A percentile compares a stretch with the other conserved stretches of the same genome.
These are phyloP conservation scores for Zenarchopterus dispar DNA, from an alignment of 2,797 vertebrate species.

Conservation along the genomic window DNA sequence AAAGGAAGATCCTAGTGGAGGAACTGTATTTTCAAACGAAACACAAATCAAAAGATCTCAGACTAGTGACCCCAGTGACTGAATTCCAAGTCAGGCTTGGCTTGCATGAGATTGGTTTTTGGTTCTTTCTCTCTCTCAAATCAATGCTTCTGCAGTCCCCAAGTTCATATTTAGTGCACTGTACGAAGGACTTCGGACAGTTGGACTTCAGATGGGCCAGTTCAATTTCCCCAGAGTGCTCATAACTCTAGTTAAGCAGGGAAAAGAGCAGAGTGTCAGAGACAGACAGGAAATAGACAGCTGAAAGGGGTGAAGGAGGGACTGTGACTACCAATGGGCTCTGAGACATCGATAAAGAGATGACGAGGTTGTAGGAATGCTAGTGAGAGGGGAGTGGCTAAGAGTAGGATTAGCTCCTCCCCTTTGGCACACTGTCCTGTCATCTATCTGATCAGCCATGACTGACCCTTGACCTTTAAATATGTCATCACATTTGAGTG, in stretches of 20 bases:
- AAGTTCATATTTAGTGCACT: slow-evolving; percentile 85
- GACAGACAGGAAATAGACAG: slow-evolving; percentile 81
- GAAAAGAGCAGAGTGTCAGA: slow-evolving; percentile 86
- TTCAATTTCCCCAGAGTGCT: slow-evolving; percentile 85
- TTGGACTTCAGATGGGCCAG: slow-evolving; percentile 85
- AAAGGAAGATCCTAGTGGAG: slow-evolving; percentile 73
- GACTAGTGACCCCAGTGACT: slow-evolving; percentile 76
- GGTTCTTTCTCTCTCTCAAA: slow-evolving; percentile 80
- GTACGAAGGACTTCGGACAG: slow-evolving; percentile 86
- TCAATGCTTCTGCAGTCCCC: slow-evolving; percentile 82
- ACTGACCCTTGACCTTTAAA: neutral
- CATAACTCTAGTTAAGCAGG: slow-evolving; percentile 87
- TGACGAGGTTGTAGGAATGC: slow-evolving; percentile 62
- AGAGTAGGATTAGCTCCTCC: slow-evolving; percentile 65
- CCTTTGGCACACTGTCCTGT: slow-evolving; percentile 35
- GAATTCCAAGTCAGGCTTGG: slow-evolving; percentile 74
- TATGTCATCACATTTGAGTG: neutral
- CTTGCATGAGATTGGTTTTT: slow-evolving; percentile 79
- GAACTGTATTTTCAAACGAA: slow-evolving; percentile 81
- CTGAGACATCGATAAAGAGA: slow-evolving; percentile 66
- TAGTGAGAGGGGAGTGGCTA: slow-evolving; percentile 62
- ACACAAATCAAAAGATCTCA: slow-evolving; percentile 84
- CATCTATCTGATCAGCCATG: slow-evolving; percentile 15
- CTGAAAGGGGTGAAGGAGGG: slow-evolving; percentile 82
- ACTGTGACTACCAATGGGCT: slow-evolving; percentile 66